A percentile compares a stretch with the other conserved stretches of the same genome.
These are phyloP conservation scores for Cryptus armator DNA, from an alignment of 2,888 invertebrate genomes.

Conservation along the genomic window DNA sequence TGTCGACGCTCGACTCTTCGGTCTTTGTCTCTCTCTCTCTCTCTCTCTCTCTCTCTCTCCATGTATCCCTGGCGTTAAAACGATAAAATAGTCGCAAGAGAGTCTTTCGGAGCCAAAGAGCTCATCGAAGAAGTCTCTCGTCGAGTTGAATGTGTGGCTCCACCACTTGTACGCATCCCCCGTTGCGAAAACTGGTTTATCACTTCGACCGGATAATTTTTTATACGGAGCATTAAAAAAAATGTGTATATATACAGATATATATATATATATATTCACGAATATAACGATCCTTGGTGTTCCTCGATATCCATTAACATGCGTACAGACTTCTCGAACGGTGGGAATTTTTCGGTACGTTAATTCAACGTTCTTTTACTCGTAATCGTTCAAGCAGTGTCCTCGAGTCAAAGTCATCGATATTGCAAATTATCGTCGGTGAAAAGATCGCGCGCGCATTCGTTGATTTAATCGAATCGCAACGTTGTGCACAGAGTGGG, in stretches of 20 bases:
- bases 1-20: not conserved
- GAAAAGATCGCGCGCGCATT: not conserved
- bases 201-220: conserved; percentile 24
- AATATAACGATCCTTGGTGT: not conserved
- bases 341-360: not conserved
- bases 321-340: not conserved
- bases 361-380: not conserved
- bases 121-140: conserved; percentile 37
- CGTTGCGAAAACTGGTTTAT: conserved; percentile 60
- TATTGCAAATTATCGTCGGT: conserved; percentile 14
- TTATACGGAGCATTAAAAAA: not conserved
- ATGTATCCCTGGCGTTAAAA: not conserved
- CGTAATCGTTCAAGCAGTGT: not conserved
- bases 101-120: conserved; percentile 9
- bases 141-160: conserved; percentile 37
- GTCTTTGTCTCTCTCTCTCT: not conserved
- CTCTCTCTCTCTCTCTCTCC: not conserved
- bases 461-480: not conserved
- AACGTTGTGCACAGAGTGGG: not conserved
- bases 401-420: not conserved
- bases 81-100: conserved; percentile 7
- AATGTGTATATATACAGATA: not conserved
- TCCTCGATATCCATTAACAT: not conserved
- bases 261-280: not conserved
- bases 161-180: not conserved